These are phyloP conservation scores for Cherax destructor DNA, from an alignment of 1,140 invertebrate genomes.

Conservation along the genomic window DNA sequence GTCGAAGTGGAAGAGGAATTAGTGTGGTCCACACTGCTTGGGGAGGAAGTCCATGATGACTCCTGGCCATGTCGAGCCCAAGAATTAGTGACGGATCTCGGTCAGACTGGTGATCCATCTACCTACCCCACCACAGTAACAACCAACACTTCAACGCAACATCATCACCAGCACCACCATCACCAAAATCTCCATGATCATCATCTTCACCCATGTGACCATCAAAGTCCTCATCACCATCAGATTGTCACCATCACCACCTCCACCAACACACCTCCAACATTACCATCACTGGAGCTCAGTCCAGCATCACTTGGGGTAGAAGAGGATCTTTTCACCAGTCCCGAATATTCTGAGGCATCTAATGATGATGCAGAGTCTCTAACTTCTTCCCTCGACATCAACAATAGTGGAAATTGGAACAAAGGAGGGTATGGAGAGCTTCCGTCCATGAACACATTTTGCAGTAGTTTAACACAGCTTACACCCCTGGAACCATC, in stretches of 20 bases:
- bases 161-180: slow-evolving; percentile 20
- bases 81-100: slow-evolving; percentile 70
- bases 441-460: slow-evolving; percentile 50
- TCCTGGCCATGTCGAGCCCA: slow-evolving; percentile 65
- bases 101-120: slow-evolving; percentile 71
- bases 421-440: slow-evolving; percentile 30
- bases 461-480: slow-evolving; percentile 49
- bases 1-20: slow-evolving; percentile 35
- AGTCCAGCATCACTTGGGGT: slow-evolving; percentile 68
- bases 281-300: slow-evolving; percentile 68
- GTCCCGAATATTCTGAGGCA: slow-evolving; percentile 70
- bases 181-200: slow-evolving; percentile 14
- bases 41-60: slow-evolving; percentile 62
- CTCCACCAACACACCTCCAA: slow-evolving; percentile 8
- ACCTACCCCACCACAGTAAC: slow-evolving; percentile 66
- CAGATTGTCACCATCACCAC: slow-evolving; percentile 47
- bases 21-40: slow-evolving; percentile 65
- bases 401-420: slow-evolving; percentile 48
- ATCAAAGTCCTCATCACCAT: not conserved
- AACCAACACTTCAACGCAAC: slow-evolving; percentile 18
- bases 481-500: slow-evolving; percentile 61
- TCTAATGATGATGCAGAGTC: slow-evolving; percentile 69
- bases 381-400: slow-evolving; percentile 61
- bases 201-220: not conserved
- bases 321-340: slow-evolving; percentile 70